These are phyloP conservation scores for Apis dorsata DNA, from an alignment of 1,140 invertebrate genomes.

Conservation along the genomic window DNA sequence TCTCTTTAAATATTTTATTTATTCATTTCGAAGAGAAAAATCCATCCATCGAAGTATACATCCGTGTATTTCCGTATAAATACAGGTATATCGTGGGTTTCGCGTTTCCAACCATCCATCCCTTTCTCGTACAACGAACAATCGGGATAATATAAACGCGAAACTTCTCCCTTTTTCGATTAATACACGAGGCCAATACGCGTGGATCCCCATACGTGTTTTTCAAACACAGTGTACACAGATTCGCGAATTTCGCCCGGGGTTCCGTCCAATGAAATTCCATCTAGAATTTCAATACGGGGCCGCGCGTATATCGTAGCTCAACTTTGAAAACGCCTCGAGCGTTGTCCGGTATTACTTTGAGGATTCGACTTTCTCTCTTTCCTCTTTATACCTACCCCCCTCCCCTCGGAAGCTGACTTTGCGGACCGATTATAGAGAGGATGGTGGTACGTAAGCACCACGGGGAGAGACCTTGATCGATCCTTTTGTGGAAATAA, in stretches of 20 bases:
- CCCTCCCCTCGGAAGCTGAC: constrained; percentile 28
- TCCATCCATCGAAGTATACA: too few species aligned
- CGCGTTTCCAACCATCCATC: too few species aligned
- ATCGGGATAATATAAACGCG: too few species aligned
- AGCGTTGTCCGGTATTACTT: constrained; percentile 63
- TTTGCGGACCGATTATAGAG: constrained; percentile 60
- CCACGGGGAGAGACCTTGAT: background rate
- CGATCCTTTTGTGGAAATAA: constrained; percentile 24
- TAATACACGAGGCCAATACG: background rate
- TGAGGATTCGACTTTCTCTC: constrained; percentile 35
- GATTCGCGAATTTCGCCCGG: constrained; percentile 18
- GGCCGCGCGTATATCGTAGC: constrained; percentile 58
- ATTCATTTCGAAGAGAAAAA: too few species aligned
- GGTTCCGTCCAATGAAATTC: constrained; percentile 54
- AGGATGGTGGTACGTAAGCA: constrained; percentile 31
- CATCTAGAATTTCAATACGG: constrained; percentile 68
- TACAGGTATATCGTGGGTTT: too few species aligned
- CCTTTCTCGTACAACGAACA: too few species aligned
- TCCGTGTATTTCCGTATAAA: too few species aligned
- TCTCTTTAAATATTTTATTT: too few species aligned
- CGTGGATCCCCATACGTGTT: constrained; percentile 23
- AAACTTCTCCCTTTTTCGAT: background rate
- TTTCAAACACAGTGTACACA: constrained; percentile 5
- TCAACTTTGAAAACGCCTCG: constrained; percentile 57
- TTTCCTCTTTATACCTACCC: background rate